phyloP scores from a whole-genome alignment of 1,140 invertebrate species.

The Tetramorium alpestre region DNA sequence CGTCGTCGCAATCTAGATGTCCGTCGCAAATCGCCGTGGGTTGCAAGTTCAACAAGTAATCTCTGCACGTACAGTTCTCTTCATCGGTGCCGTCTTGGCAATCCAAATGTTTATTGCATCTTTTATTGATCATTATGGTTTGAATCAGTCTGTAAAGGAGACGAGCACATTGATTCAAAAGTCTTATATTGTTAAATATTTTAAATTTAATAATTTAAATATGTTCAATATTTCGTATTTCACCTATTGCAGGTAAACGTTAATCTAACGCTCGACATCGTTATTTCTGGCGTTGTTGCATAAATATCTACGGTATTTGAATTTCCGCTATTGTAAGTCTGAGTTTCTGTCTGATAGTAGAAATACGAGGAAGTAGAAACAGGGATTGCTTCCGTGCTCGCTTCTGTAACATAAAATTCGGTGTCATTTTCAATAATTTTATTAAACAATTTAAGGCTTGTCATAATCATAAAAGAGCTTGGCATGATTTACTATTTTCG shows the following conservation, averaged over 20 bases:
- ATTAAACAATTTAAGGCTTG: not conserved
- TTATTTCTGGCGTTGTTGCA: not conserved
- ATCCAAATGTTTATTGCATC: conserved; percentile 90
- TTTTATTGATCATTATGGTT: conserved; percentile 86
- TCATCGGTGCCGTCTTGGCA: conserved; percentile 95
- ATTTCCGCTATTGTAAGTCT: not conserved
- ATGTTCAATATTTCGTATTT: not conserved
- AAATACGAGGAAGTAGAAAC: conserved; percentile 2
- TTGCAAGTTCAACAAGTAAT: conserved; percentile 87
- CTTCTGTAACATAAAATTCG: conserved; percentile 8
- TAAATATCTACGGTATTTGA: not conserved
- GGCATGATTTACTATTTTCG: not conserved
- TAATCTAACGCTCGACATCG: not conserved
- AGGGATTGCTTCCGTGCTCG: conserved; percentile 66
- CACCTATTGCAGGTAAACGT: conserved; percentile 9
- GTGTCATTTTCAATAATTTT: not conserved
- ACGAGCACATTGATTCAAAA: not conserved
- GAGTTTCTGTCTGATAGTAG: not conserved
- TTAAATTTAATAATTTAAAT: not conserved
- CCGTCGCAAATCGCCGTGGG: conserved; percentile 91
- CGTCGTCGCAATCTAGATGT: conserved; percentile 91
- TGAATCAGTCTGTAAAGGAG: conserved; percentile 87
- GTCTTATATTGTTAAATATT: not conserved
- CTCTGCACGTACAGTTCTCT: conserved; percentile 90
- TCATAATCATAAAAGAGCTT: not conserved